These are phyloP conservation scores for Anguilla pacifica DNA, from an alignment of 2,797 vertebrate species.

Conservation along the genomic window DNA sequence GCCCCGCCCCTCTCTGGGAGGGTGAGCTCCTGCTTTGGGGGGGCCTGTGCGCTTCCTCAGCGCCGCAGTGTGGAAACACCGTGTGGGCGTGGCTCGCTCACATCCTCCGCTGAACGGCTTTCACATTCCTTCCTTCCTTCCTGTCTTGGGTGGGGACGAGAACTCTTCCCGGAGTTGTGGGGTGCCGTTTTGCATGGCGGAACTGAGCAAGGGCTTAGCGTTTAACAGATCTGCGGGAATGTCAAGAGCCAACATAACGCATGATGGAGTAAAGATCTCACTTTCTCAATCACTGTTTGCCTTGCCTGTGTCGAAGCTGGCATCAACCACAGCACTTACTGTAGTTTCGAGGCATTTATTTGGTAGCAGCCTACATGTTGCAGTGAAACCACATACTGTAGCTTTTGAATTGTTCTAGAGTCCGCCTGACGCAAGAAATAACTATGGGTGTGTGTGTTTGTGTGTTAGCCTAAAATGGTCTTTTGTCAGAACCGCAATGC, in stretches of 20 bases:
- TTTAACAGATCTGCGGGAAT: background rate
- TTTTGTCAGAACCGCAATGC: background rate
- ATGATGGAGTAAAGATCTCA: background rate
- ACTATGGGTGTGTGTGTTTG: background rate
- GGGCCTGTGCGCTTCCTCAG: background rate
- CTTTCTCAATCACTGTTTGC: background rate
- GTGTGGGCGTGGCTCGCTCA: background rate
- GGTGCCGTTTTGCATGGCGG: background rate
- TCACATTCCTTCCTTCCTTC: background rate
- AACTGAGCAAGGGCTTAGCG: background rate
- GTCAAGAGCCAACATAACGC: background rate
- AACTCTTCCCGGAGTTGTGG: background rate
- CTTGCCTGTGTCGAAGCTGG: background rate
- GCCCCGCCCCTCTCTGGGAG: background rate
- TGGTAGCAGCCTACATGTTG: background rate
- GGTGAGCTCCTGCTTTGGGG: background rate
- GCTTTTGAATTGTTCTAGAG: background rate
- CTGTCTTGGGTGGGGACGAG: background rate
- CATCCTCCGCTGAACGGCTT: background rate
- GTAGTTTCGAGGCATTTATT: background rate
- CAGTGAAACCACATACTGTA: background rate
- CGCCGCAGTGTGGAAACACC: background rate
- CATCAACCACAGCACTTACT: background rate
- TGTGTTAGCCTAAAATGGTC: background rate
- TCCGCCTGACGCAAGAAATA: background rate